Evolutionary conservation across 2,797 vertebrate genomes (phyloP).

Genomic region (Denticeps clupeoides): DNA sequence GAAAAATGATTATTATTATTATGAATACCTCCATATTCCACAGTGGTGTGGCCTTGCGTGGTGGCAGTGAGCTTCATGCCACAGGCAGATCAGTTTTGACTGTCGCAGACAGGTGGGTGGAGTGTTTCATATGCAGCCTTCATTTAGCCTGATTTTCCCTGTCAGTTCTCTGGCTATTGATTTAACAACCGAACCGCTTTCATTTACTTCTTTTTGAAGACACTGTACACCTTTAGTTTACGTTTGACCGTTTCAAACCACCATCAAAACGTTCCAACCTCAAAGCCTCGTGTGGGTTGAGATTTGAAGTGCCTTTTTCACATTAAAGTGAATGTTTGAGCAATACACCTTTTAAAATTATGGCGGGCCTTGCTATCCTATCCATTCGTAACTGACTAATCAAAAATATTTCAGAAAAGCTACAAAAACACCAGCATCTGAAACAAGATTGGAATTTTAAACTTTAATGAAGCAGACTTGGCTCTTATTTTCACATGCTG

Average conservation of each 20-base stretch:
- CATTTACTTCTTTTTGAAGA: conserved; percentile 20
- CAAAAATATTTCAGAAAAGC: conserved; percentile 6
- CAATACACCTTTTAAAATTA: conserved; percentile 2
- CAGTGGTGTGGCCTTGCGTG: no score
- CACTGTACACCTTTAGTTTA: conserved; percentile 12
- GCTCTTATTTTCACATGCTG: no score
- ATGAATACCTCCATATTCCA: no score
- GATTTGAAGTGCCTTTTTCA: conserved; percentile 15
- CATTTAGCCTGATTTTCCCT: conserved; percentile 16
- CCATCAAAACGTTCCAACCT: conserved; percentile 17
- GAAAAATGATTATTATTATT: no score
- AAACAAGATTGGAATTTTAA: no score
- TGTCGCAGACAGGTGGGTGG: not conserved
- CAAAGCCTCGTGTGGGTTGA: conserved; percentile 17
- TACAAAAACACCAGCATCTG: not conserved
- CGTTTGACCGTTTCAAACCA: conserved; percentile 12
- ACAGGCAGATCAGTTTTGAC: no score
- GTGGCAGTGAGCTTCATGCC: no score
- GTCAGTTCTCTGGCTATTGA: conserved; percentile 20
- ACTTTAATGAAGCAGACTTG: no score
- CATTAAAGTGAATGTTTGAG: conserved; percentile 25
- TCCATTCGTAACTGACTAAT: conserved; percentile 12
- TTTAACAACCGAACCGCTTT: conserved; percentile 19
- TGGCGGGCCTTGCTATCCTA: conserved; percentile 2
- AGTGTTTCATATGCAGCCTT: not conserved